Evolutionary conservation across 2,888 invertebrate species (phyloP).

Genomic region (Dioctria linearis): DNA sequence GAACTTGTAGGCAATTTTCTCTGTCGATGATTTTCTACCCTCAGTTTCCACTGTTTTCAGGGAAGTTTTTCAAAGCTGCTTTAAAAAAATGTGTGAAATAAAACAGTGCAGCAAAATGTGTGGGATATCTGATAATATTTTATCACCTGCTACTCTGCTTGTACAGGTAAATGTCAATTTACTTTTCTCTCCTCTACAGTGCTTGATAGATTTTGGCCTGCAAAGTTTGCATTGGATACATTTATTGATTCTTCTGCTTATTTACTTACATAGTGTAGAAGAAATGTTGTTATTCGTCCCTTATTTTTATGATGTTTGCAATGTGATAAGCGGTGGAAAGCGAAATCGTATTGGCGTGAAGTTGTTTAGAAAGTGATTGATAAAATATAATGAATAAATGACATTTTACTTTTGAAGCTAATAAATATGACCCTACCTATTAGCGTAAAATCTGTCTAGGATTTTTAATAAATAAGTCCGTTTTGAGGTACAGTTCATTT

Average conservation of each 20-base stretch:
- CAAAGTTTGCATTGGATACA: neutral
- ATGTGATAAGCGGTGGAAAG: too few relatives aligned
- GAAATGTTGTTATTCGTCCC: too few relatives aligned
- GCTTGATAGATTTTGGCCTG: slow-evolving; percentile 10
- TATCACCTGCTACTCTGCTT: slow-evolving; percentile 55
- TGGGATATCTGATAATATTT: slow-evolving; percentile 52
- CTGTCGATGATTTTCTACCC: slow-evolving; percentile 10
- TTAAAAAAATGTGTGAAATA: neutral
- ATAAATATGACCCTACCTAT: too few relatives aligned
- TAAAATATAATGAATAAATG: too few relatives aligned
- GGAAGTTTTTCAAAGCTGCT: neutral
- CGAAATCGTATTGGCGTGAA: too few relatives aligned
- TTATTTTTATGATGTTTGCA: too few relatives aligned
- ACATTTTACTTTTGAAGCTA: too few relatives aligned
- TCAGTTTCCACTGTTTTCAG: slow-evolving; percentile 33
- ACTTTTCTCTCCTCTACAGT: slow-evolving; percentile 13
- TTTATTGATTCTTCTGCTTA: neutral
- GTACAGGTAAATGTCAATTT: slow-evolving; percentile 49
- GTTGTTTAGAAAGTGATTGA: too few relatives aligned
- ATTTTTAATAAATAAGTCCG: too few relatives aligned
- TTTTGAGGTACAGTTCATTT: too few relatives aligned
- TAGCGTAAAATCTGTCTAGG: too few relatives aligned
- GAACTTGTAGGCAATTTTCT: neutral
- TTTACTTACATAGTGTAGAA: too few relatives aligned
- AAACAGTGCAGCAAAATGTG: slow-evolving; percentile 35